phyloP scores from a whole-genome alignment of 2,888 invertebrate genomes.

The Tipula lateralis region DNA sequence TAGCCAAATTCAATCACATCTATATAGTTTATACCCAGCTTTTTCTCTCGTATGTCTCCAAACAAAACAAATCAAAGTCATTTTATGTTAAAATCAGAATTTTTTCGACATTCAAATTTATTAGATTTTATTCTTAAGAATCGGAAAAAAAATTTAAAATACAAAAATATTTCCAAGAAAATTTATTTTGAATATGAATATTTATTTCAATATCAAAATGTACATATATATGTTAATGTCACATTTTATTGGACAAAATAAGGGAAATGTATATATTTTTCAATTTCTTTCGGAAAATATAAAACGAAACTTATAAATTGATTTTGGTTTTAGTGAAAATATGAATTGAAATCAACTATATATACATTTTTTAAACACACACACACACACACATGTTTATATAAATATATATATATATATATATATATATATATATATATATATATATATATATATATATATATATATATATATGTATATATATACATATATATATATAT shows the following conservation, averaged over 20 bases:
- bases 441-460: too few relatives aligned
- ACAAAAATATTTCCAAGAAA: background rate
- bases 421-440: too few relatives aligned
- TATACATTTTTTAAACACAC: background rate
- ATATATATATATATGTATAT: too few relatives aligned
- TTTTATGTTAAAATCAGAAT: slow-evolving; percentile 19
- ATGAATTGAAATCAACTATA: background rate
- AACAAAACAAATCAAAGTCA: slow-evolving; percentile 19
- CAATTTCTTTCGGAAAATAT: background rate
- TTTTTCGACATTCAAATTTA: background rate
- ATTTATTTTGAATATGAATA: background rate
- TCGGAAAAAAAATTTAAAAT: background rate
- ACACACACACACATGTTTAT: too few relatives aligned
- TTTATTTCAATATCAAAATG: slow-evolving; percentile 9
- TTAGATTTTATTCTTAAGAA: slow-evolving; percentile 1
- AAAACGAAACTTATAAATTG: background rate
- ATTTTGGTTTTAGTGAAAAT: slow-evolving; percentile 19
- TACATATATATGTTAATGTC: background rate
- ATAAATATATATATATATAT: too few relatives aligned
- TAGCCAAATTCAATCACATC: background rate
- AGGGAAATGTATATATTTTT: background rate
- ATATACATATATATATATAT: too few relatives aligned
- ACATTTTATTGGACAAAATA: slow-evolving; percentile 19
- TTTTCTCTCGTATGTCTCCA: background rate
- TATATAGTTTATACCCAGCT: background rate